Evolutionary conservation across 2,888 invertebrate species (phyloP).

Genomic region (Stramonita haemastoma): DNA sequence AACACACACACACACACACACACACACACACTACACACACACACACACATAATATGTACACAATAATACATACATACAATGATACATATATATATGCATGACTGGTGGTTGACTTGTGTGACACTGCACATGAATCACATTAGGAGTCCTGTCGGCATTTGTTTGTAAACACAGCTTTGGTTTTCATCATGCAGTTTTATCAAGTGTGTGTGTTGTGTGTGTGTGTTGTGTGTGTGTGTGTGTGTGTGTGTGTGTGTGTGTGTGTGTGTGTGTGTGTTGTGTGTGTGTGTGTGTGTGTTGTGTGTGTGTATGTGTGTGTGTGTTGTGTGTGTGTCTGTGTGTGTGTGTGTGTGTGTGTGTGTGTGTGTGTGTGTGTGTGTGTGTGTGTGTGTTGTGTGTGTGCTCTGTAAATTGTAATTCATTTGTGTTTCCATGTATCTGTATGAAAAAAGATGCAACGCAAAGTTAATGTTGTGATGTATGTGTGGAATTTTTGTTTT

Average conservation of each 20-base stretch:
- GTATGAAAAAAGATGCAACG: no score
- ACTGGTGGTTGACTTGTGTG: not conserved
- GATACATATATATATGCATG: not conserved
- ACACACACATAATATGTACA: no score
- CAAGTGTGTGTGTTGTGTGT: not conserved
- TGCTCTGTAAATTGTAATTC: no score
- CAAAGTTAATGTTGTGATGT: no score
- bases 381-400: not conserved
- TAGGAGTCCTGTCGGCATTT: not conserved
- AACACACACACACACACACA: not conserved
- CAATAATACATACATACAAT: not conserved
- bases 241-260: not conserved
- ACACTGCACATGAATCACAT: not conserved
- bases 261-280: not conserved
- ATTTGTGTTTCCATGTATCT: no score
- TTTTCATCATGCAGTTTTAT: not conserved
- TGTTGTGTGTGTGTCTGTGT: not conserved
- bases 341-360: slow-evolving; percentile 1
- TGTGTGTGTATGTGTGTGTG: not conserved
- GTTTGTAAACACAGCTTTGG: not conserved
- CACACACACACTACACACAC: not conserved
- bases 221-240: slow-evolving; percentile 2
- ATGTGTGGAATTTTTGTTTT: no score
- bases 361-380: not conserved
- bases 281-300: not conserved